Base-by-base conservation (phyloP, 2,888 invertebrate genomes). In the Callimorpha dominula region DNA sequence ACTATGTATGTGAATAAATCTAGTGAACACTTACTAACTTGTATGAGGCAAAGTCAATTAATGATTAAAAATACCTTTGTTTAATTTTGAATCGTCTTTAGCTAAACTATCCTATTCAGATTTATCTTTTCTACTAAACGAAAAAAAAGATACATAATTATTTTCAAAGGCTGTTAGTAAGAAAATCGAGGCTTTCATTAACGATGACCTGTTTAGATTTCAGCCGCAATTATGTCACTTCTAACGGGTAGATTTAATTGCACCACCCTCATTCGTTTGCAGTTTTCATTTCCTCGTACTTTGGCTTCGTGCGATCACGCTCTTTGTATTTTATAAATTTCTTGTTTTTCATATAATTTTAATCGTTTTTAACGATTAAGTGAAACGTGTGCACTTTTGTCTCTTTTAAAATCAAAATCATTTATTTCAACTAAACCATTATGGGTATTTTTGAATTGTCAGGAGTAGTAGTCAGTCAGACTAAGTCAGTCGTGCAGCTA, bases 241-340 rank as follows among this genome's bases (percentile, higher is more conserved):
- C 87, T 87, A 87, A 88, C 83, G 81, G 81, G 75, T 70, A 79
- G 81, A 78, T 84, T 86, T 89, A 89, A 88, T 89, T 88, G 85
- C 86, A 79, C 49, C 73, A 76, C 78, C 81, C 82, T 81, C 77
- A 78, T 79, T 81, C 74, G 74, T 68, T 63, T 68, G 52, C 64
- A 42, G 72, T 65, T 77, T 73, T 68, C 72, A 72, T 78, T 78
- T 68, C 14, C 7, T 11, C 57, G 20, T 20, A 62, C 43, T 68
- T 50, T 70, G 52, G 64, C 70, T 75, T 76, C 52, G n/a, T n/a
- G 67, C 70, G 57, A 43, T 70, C 50, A n/a, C n/a, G 62, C 43
- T 66, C n/a, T 70, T 42, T 57, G 42, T 54, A 46, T 49, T 75
- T 50, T 67, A 63, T 60, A 69, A 73, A 40, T 63, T 43, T 31